A percentile compares a stretch with the other conserved stretches of the same genome.
These are phyloP conservation scores for Alviniconcha strummeri DNA, from an alignment of 2,888 invertebrate species.

Conservation along the genomic window DNA sequence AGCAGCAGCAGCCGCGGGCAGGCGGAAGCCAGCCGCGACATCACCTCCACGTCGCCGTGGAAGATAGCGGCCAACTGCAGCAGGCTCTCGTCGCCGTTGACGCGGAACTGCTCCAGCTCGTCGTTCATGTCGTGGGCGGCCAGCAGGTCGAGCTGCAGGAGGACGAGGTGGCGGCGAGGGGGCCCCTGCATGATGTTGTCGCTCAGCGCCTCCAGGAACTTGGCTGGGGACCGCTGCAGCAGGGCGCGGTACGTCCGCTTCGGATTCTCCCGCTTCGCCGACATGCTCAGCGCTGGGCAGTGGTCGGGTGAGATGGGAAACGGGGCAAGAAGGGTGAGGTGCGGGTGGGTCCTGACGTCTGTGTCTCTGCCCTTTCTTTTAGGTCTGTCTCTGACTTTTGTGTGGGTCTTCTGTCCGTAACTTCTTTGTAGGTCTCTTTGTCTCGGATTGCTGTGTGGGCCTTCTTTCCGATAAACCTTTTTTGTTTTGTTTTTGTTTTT, in stretches of 20 bases:
- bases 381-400: neutral
- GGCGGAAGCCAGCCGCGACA: conserved; percentile 13
- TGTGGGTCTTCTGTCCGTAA: too few relatives aligned
- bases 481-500: too few relatives aligned
- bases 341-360: neutral
- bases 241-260: neutral
- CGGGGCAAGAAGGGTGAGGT: neutral
- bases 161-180: neutral
- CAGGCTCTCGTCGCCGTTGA: conserved; percentile 16
- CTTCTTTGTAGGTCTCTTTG: too few relatives aligned
- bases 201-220: conserved; percentile 4
- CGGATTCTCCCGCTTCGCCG: neutral
- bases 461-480: too few relatives aligned
- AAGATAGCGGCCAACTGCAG: conserved; percentile 32
- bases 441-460: too few relatives aligned
- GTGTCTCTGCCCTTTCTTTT: neutral
- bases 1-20: conserved; percentile 21
- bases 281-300: neutral
- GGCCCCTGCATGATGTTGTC: conserved; percentile 26
- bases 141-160: conserved; percentile 25
- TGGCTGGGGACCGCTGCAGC: neutral
- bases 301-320: neutral
- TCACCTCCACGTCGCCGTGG: conserved; percentile 24
- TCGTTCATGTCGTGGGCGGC: neutral
- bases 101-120: conserved; percentile 1